A percentile compares a stretch with the other conserved stretches of the same genome.
Evolutionary conservation across 2,888 invertebrate species (phyloP).

Genomic region (Drosophila pseudotakahashii): DNA sequence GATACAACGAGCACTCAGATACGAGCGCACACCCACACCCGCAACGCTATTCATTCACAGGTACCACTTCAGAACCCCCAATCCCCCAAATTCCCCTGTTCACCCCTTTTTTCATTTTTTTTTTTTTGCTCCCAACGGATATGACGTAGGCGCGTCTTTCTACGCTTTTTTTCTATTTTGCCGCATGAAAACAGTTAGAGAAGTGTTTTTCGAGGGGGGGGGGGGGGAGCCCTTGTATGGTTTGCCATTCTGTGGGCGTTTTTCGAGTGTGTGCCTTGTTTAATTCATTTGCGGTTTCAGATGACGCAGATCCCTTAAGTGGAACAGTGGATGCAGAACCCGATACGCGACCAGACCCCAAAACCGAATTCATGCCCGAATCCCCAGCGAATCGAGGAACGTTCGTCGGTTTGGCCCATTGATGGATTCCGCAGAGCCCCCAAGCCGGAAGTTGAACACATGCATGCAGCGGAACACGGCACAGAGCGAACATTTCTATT

Average conservation of each 20-base stretch:
- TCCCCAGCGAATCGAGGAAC: conserved; percentile 8
- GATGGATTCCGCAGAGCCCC: conserved; percentile 34
- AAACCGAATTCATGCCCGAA: conserved; percentile 1
- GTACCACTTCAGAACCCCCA: conserved; percentile 37
- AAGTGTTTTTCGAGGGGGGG: conserved; percentile 19
- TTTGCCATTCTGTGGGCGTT: conserved; percentile 41
- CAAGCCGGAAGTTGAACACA: conserved; percentile 39
- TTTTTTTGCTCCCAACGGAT: conserved; percentile 44
- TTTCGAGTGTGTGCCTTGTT: conserved; percentile 23
- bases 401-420: conserved; percentile 32
- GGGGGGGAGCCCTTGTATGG: conserved; percentile 35
- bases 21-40: conserved; percentile 19
- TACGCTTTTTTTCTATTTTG: conserved; percentile 23
- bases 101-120: conserved; percentile 22
- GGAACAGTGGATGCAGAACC: conserved; percentile 37
- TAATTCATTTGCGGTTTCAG: conserved; percentile 51
- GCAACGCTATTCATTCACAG: conserved; percentile 44
- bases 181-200: conserved; percentile 43
- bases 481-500: conserved; percentile 22
- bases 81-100: background rate
- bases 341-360: conserved; percentile 12
- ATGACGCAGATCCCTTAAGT: conserved; percentile 52
- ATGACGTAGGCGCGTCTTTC: conserved; percentile 39
- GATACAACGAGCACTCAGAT: conserved; percentile 20
- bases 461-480: conserved; percentile 34